phyloP scores from a whole-genome alignment of 2,113 vertebrate species.

The Gadus chalcogrammus region DNA sequence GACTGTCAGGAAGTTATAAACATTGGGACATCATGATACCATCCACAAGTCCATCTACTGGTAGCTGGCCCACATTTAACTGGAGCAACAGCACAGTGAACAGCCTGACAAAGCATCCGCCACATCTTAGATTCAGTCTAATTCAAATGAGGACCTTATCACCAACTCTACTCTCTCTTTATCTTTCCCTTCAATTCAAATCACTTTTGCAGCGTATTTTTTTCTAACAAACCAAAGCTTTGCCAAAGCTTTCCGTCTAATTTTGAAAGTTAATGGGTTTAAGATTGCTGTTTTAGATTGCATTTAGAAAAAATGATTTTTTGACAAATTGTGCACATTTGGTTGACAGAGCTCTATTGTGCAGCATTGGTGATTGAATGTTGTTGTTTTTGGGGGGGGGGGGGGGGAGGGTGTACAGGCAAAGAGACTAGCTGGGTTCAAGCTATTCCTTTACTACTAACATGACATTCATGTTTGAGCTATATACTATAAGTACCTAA shows the following conservation, averaged over 20 bases:
- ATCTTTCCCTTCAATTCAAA: neutral
- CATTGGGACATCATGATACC: too few species aligned
- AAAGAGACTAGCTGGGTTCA: too few species aligned
- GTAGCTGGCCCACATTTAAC: too few species aligned
- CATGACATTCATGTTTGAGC: too few species aligned
- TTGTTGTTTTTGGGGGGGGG: neutral
- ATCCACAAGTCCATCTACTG: too few species aligned
- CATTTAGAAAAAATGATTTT: neutral
- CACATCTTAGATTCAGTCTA: neutral
- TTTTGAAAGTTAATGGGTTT: neutral
- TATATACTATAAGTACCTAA: too few species aligned
- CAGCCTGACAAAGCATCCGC: too few species aligned
- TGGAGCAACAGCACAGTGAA: too few species aligned
- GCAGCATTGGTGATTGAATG: neutral
- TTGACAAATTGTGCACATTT: neutral
- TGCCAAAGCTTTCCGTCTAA: neutral
- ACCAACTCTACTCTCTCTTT: neutral
- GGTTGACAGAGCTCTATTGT: neutral
- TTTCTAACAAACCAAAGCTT: neutral
- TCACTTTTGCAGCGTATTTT: neutral
- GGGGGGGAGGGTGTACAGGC: too few species aligned
- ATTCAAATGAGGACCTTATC: neutral
- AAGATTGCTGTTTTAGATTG: conserved; percentile 1
- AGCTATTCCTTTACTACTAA: too few species aligned
- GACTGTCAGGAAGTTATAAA: too few species aligned